Percentiles rank a stretch among this genome's conserved stretches.
Evolutionary conservation across 1,140 invertebrate species (phyloP).

Genomic region (Scaptomyza graminum): DNA sequence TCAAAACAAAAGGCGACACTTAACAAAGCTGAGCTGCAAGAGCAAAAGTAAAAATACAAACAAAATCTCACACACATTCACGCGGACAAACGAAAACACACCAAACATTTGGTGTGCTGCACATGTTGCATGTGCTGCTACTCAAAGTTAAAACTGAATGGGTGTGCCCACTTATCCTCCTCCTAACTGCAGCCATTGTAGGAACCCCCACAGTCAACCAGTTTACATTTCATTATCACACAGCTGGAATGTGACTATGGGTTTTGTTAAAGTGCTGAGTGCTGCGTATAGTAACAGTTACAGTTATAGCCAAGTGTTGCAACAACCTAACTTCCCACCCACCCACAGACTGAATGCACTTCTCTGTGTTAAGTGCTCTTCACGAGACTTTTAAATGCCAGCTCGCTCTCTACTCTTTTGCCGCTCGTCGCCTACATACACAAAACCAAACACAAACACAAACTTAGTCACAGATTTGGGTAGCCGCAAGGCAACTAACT

Average conservation of each 20-base stretch:
- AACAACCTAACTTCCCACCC: neutral
- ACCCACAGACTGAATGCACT: neutral
- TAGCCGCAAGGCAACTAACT: constrained; percentile 20
- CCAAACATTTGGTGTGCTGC: constrained; percentile 1
- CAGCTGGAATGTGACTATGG: constrained; percentile 40
- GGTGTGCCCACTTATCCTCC: constrained; percentile 5
- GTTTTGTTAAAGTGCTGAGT: constrained; percentile 32
- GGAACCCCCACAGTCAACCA: constrained; percentile 11
- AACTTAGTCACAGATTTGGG: constrained; percentile 5
- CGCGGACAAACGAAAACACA: neutral
- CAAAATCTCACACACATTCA: neutral
- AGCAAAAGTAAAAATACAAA: constrained; percentile 11
- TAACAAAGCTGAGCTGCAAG: constrained; percentile 14
- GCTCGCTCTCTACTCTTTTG: neutral
- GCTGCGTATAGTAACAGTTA: constrained; percentile 14
- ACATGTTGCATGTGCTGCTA: constrained; percentile 20
- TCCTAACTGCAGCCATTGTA: neutral
- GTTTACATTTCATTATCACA: constrained; percentile 58
- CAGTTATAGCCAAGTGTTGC: constrained; percentile 1
- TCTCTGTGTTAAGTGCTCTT: constrained; percentile 11
- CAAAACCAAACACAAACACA: neutral
- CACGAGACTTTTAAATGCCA: neutral
- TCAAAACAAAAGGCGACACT: neutral
- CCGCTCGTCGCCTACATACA: neutral
- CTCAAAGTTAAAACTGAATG: constrained; percentile 23